These are phyloP conservation scores for Megaustenia siamemsis DNA, from an alignment of 2,888 invertebrate species.

Conservation along the genomic window DNA sequence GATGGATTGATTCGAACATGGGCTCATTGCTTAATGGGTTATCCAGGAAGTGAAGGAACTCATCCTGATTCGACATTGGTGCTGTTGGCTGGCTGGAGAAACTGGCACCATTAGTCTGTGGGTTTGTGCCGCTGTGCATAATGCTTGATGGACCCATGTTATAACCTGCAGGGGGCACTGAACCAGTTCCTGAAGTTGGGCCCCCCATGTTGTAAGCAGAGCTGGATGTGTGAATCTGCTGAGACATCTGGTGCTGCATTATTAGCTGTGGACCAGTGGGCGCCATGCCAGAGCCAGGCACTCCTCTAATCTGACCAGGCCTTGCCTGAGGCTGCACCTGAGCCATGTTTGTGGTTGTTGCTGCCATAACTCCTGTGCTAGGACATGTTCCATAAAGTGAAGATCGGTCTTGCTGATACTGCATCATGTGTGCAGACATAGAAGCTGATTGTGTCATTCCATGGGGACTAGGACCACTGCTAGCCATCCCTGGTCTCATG, in stretches of 20 bases:
- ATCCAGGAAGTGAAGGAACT: slow-evolving; percentile 92
- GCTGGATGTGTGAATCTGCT: slow-evolving; percentile 65
- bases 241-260: slow-evolving; percentile 80
- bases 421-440: slow-evolving; percentile 54
- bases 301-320: slow-evolving; percentile 55
- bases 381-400: slow-evolving; percentile 30
- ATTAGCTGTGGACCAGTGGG: slow-evolving; percentile 64
- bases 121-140: slow-evolving; percentile 56
- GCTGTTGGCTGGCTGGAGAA: slow-evolving; percentile 58
- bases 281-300: slow-evolving; percentile 61
- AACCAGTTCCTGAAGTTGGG: slow-evolving; percentile 33
- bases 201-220: slow-evolving; percentile 43
- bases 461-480: not conserved
- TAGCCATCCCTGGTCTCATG: slow-evolving; percentile 57
- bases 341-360: slow-evolving; percentile 80
- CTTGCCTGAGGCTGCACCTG: slow-evolving; percentile 75
- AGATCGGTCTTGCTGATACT: slow-evolving; percentile 48
- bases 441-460: slow-evolving; percentile 50
- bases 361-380: slow-evolving; percentile 14
- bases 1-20: slow-evolving; percentile 86
- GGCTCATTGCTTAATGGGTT: slow-evolving; percentile 60
- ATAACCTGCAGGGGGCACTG: slow-evolving; percentile 40
- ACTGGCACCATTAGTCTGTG: slow-evolving; percentile 72
- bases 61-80: slow-evolving; percentile 63
- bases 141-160: slow-evolving; percentile 37